Percentiles rank a stretch among this genome's conserved stretches.
Evolutionary conservation across 2,888 invertebrate genomes (phyloP).

Genomic region (Liopterus haemorrhoidalis): DNA sequence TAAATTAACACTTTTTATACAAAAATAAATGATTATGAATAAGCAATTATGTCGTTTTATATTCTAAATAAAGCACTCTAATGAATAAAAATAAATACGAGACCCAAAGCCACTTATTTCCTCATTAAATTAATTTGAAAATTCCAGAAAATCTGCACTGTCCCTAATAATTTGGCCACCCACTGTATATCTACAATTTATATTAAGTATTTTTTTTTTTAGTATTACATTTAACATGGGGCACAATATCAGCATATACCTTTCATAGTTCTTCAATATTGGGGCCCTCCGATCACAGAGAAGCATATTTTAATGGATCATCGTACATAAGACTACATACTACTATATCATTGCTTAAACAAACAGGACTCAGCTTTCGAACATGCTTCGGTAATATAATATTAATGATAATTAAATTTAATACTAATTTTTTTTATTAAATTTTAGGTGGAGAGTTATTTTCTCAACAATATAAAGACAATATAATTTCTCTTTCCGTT

Average conservation of each 20-base stretch:
- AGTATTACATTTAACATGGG: conserved; percentile 20
- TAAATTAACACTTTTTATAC: too few species aligned
- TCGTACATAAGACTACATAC: conserved; percentile 66
- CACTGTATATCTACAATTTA: too few species aligned
- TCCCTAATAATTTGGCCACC: too few species aligned
- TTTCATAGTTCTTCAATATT: conserved; percentile 24
- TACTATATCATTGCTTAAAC: conserved; percentile 70
- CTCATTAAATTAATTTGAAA: too few species aligned
- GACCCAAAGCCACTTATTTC: too few species aligned
- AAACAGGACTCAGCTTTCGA: conserved; percentile 75
- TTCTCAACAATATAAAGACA: conserved; percentile 60
- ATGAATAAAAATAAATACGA: too few species aligned
- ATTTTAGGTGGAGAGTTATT: conserved; percentile 62
- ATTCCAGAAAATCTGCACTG: too few species aligned
- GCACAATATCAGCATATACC: conserved; percentile 11
- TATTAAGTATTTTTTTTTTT: conserved; percentile 14
- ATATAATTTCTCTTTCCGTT: conserved; percentile 41
- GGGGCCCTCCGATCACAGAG: conserved; percentile 60
- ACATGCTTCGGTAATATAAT: conserved; percentile 58
- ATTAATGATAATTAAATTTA: conserved; percentile 9
- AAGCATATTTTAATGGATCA: conserved; percentile 80
- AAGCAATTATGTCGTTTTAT: too few species aligned
- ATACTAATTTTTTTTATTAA: conserved; percentile 12
- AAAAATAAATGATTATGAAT: too few species aligned
- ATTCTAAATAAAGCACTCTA: too few species aligned